These are phyloP conservation scores for Borostomias antarcticus DNA, from an alignment of 2,797 vertebrate genomes.

Conservation along the genomic window DNA sequence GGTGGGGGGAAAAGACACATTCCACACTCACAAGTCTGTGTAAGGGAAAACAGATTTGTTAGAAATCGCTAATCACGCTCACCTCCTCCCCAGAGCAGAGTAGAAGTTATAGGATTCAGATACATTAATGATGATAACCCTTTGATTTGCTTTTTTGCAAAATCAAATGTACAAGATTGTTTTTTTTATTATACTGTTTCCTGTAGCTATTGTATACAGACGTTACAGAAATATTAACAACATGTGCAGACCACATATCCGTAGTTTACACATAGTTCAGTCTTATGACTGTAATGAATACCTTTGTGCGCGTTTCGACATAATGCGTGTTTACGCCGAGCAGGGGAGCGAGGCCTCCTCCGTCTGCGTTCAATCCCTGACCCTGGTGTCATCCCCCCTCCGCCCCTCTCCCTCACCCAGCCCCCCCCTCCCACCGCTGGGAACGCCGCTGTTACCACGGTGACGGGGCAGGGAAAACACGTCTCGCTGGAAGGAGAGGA, in stretches of 20 bases:
- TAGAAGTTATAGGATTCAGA: background rate
- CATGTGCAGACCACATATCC: background rate
- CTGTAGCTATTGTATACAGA: background rate
- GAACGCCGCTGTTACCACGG: slow-evolving; percentile 68
- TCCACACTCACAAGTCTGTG: background rate
- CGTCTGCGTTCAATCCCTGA: background rate
- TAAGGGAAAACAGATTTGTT: background rate
- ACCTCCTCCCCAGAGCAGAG: background rate
- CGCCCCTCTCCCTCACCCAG: background rate
- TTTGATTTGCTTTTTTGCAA: too few relatives aligned
- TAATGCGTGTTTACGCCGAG: background rate
- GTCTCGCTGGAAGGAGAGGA: slow-evolving; percentile 52
- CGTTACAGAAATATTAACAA: background rate
- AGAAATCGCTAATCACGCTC: background rate
- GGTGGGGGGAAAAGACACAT: slow-evolving; percentile 8
- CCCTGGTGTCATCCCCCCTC: background rate
- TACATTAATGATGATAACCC: too few relatives aligned
- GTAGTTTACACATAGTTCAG: background rate
- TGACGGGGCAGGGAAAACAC: slow-evolving; percentile 66
- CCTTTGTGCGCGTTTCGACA: background rate
- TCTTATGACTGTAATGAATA: background rate
- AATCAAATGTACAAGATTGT: too few relatives aligned
- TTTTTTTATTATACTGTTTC: background rate
- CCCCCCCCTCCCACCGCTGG: slow-evolving; percentile 40
- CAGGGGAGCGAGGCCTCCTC: background rate